Base-by-base conservation (phyloP, 2,888 invertebrate genomes). In the Onchidella celtica region DNA sequence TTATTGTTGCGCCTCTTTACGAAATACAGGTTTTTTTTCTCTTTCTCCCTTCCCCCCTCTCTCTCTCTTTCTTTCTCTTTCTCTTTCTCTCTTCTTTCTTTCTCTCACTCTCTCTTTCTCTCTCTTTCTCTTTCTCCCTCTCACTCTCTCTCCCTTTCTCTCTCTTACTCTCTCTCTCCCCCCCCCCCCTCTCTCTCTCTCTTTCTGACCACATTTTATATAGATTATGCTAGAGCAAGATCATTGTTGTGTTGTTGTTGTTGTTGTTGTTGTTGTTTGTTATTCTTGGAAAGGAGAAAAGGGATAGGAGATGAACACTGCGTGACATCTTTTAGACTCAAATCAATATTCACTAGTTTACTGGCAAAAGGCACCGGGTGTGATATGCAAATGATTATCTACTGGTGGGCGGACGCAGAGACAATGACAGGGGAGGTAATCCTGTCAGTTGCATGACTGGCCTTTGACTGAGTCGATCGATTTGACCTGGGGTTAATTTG, bases 381-480 rank as follows among this genome's bases (percentile, higher is more conserved):
- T 11, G 47, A 47, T 17, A 47, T 47, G 47, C 47, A 47, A 47
- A 47, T 47, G 47, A 47, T 6, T 17, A 11, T 47, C 6, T 47
- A n/a, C 17, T 47, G 47, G 47, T 6, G 17, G 6, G 65, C 32
- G 65, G 27, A 65, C 14, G 3, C 36, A n/a, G 2, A 66, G 21
- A 66, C 66, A 66, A 66, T 34, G n/a, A 36, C n/a, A 14, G 27
- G 21, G 38, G 14, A 2, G 34, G 66, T 65, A 34, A 66, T 36
- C 66, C 36, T 14, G 66, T 66, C 36, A 36, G 21, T 34, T 36
- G 66, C 66, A 66, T 36, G 66, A 66, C 66, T 66, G 32, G 47
- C n/a, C 66, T 66, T 63, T 36, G 17, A 3, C 3, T 1, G 36
- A 36, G 66, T n/a, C 27, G 9, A 66, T 36, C 34, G 34, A 36